Base-by-base conservation (phyloP, 2,113 vertebrate genomes). In the Archocentrus centrarchus region DNA sequence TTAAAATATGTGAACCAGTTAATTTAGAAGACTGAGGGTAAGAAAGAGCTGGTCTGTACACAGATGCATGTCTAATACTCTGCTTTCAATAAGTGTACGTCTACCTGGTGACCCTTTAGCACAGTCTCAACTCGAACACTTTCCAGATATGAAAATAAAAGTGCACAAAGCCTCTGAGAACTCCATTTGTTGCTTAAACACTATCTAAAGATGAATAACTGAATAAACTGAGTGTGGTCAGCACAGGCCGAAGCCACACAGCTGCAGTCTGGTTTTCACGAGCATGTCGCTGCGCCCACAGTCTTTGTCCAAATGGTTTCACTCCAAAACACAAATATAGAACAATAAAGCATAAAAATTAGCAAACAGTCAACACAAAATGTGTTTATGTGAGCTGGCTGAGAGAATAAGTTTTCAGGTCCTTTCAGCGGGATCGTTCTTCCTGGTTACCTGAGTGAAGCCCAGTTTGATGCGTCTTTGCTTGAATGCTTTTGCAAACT, bases 401-500 rank as follows among this genome's bases (percentile, higher is more conserved):
- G 66, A 73, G 44, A 2, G 27, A 53, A 53, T 20, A 73, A 1
- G 2, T 20, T 66, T 57, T 64, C 17, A 47, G 47, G 20, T 60
- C 2, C n/a, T 27, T 32, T 2, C 1, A 5, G 24, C 15, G 2
- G 2, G 3, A 2, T 17, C 57, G 1, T 11, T 14, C 4, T 58
- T 20, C 10, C 6, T 5, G 0, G 4, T 81, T 75, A 99, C 98
- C 97, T 99, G 98, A 0, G 98, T 99, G 95, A 99, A 99, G 7
- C 98, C 98, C 84, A 99, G 92, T 88, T 99, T 99, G 93, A 99
- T 99, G 85, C 98, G 96, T 90, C 98, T 96, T 64, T 99, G 98
- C 83, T 99, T 99, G 92, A 99, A 99, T 9, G 98, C 98, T 93
- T 99, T 99, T 11, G 98, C 98, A 79, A 99, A 99, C 94, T 97